These are phyloP conservation scores for Onychomys leucogaster DNA, from an alignment of 2,797 vertebrate species.

Conservation along the genomic window DNA sequence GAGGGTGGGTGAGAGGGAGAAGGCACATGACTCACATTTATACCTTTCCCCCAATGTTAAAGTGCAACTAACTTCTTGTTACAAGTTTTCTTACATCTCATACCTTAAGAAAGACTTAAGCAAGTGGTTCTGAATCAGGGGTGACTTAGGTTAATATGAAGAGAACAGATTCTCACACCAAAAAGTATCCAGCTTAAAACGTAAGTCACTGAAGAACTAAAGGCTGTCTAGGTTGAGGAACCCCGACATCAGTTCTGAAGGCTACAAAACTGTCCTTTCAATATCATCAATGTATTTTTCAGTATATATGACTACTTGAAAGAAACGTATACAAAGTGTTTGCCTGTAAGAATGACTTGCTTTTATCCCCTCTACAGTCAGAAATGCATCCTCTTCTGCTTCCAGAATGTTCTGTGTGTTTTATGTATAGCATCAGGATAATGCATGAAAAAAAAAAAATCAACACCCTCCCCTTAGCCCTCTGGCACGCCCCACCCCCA, in stretches of 20 bases:
- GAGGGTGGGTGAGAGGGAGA: neutral
- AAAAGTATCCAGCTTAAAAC: neutral
- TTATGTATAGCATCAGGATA: neutral
- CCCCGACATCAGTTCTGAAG: neutral
- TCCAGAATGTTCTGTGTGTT: constrained; percentile 39
- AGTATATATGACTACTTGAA: neutral
- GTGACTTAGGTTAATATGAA: neutral
- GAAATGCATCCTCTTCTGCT: constrained; percentile 31
- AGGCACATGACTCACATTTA: neutral
- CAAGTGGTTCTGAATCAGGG: neutral
- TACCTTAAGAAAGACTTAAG: neutral
- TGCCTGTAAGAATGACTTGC: constrained; percentile 6
- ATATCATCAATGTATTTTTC: neutral
- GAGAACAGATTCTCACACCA: neutral
- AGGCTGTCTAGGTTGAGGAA: neutral
- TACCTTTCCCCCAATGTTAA: neutral
- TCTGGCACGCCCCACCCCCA: neutral
- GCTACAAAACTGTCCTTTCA: neutral
- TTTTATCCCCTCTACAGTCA: constrained; percentile 35
- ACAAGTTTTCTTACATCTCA: constrained; percentile 63
- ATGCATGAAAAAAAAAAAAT: neutral
- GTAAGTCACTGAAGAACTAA: neutral
- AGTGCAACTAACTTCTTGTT: neutral
- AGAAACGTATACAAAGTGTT: constrained; percentile 6
- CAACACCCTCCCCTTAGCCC: neutral